These are phyloP conservation scores for Gryllus longicercus DNA, from an alignment of 2,888 invertebrate genomes.

Conservation along the genomic window DNA sequence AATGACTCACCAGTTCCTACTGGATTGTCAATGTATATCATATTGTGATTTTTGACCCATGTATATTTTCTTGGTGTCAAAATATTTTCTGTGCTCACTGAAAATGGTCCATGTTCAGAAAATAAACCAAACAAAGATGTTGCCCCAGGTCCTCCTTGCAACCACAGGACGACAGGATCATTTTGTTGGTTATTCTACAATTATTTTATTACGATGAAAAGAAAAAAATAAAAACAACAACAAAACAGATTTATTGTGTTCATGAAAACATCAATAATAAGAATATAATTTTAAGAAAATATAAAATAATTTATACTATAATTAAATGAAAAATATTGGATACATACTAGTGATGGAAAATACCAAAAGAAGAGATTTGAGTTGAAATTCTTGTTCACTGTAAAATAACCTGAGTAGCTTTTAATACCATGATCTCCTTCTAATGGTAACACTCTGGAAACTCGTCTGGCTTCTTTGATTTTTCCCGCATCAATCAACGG, in stretches of 20 bases:
- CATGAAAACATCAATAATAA: neutral
- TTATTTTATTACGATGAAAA: too few relatives aligned
- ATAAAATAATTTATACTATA: too few relatives aligned
- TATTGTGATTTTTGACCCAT: constrained; percentile 74
- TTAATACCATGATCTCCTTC: constrained; percentile 45
- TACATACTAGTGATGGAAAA: constrained; percentile 51
- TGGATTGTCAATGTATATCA: constrained; percentile 90
- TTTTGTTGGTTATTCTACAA: constrained; percentile 39
- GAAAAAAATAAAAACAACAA: neutral
- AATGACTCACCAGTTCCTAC: constrained; percentile 63
- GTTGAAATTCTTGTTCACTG: constrained; percentile 55
- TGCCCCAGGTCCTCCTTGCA: constrained; percentile 83
- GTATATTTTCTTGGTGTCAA: constrained; percentile 65
- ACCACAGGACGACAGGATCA: constrained; percentile 76
- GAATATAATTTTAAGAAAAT: too few relatives aligned
- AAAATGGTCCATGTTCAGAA: constrained; percentile 78
- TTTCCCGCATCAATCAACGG: constrained; percentile 68
- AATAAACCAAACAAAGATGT: constrained; percentile 77
- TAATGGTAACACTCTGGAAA: constrained; percentile 20
- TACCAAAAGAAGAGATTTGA: constrained; percentile 66
- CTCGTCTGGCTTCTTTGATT: constrained; percentile 44
- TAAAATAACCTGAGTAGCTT: constrained; percentile 62
- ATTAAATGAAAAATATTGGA: neutral
- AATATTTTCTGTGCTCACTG: constrained; percentile 51
- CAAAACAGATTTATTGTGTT: neutral